A percentile compares a stretch with the other conserved stretches of the same genome.
phyloP scores from a whole-genome alignment of 2,797 vertebrate genomes.

The Enoplosus armatus region DNA sequence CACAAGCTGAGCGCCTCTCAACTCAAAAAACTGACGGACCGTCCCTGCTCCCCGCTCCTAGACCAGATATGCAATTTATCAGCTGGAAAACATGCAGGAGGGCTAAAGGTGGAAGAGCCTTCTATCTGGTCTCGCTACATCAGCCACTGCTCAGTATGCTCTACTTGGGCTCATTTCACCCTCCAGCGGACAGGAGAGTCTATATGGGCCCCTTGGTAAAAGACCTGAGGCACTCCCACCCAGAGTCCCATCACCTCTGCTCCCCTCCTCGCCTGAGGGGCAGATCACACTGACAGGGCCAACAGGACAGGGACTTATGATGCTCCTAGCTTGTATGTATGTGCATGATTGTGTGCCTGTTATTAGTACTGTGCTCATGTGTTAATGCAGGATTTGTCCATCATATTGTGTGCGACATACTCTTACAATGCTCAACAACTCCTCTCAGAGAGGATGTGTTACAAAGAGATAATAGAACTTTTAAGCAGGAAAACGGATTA shows the following conservation, averaged over 20 bases:
- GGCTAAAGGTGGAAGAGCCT: slow-evolving; percentile 74
- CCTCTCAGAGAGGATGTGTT: slow-evolving; percentile 59
- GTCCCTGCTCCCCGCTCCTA: slow-evolving; percentile 55
- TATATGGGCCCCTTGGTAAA: slow-evolving; percentile 75
- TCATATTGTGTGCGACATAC: slow-evolving; percentile 38
- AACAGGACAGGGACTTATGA: slow-evolving; percentile 78
- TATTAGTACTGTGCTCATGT: slow-evolving; percentile 51
- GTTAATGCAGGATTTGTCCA: slow-evolving; percentile 63
- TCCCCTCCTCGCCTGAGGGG: slow-evolving; percentile 65
- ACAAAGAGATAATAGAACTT: slow-evolving; percentile 71
- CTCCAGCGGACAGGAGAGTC: slow-evolving; percentile 83
- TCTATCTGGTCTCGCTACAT: slow-evolving; percentile 75
- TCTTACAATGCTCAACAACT: slow-evolving; percentile 49
- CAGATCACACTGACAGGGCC: slow-evolving; percentile 73
- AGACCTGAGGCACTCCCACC: slow-evolving; percentile 78
- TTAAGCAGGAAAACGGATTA: slow-evolving; percentile 77
- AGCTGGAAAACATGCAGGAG: slow-evolving; percentile 80
- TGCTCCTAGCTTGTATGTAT: slow-evolving; percentile 37
- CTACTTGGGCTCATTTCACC: slow-evolving; percentile 86
- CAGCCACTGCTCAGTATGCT: slow-evolving; percentile 80
- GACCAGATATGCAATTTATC: slow-evolving; percentile 81
- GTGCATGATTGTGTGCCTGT: slow-evolving; percentile 53
- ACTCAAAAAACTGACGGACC: slow-evolving; percentile 67
- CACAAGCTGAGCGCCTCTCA: slow-evolving; percentile 55
- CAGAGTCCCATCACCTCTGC: slow-evolving; percentile 66